Evolutionary conservation across 2,113 vertebrate genomes (phyloP).

Genomic region (Microtus ochrogaster): DNA sequence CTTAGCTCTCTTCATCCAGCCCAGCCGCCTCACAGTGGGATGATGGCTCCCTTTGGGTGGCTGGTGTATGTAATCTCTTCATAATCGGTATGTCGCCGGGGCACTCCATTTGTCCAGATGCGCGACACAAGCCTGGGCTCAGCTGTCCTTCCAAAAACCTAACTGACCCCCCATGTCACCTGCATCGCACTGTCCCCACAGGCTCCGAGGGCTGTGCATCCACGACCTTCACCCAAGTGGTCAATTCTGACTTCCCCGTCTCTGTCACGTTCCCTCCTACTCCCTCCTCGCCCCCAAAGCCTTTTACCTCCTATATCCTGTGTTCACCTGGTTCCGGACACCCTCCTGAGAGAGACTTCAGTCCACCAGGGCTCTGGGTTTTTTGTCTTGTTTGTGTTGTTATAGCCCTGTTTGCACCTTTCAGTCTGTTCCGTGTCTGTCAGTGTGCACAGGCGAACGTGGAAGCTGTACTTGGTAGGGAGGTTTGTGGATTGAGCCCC

Average conservation of each 20-base stretch:
- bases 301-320: not conserved
- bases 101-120: not conserved
- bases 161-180: not conserved
- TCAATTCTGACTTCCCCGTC: not conserved
- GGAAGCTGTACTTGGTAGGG: not conserved
- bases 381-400: not conserved
- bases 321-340: not conserved
- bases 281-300: rapidly evolving
- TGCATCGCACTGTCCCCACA: not conserved
- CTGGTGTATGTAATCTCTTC: not conserved
- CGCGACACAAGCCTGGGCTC: not conserved
- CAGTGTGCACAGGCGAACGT: not conserved
- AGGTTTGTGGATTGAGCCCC: too few species aligned
- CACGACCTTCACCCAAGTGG: not conserved
- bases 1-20: not conserved
- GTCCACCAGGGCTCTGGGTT: not conserved
- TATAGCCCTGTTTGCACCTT: not conserved
- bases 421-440: not conserved
- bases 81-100: rapidly evolving
- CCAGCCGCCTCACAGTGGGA: not conserved
- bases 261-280: not conserved
- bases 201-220: not conserved
- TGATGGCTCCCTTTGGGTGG: not conserved
- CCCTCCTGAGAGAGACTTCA: not conserved
- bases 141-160: not conserved